Evolutionary conservation across 2,797 vertebrate species (phyloP).

Genomic region (Crocodylus rhombifer): DNA sequence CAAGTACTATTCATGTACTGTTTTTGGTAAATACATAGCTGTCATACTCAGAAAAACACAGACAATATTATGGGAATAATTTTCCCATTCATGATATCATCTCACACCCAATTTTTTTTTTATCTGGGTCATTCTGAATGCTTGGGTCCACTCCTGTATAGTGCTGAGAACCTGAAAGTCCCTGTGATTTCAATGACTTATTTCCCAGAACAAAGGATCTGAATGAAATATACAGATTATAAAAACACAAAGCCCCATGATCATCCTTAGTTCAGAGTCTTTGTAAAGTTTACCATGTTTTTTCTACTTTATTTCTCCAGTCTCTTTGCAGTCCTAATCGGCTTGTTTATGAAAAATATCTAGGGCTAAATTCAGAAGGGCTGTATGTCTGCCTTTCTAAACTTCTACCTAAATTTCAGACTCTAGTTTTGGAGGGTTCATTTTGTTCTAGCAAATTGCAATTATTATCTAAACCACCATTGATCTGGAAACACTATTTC

Average conservation of each 20-base stretch:
- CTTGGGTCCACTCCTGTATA: background rate
- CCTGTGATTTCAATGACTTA: background rate
- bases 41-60: background rate
- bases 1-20: background rate
- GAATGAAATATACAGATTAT: background rate
- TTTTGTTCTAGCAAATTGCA: constrained; percentile 32
- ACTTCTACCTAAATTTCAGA: background rate
- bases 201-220: background rate
- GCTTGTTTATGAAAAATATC: background rate
- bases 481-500: background rate
- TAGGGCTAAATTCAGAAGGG: background rate
- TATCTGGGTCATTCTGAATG: background rate
- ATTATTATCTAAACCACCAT: background rate
- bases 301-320: background rate
- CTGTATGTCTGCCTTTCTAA: background rate
- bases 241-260: background rate
- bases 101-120: background rate
- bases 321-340: background rate
- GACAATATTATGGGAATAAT: background rate
- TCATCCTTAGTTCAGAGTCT: background rate
- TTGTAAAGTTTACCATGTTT: background rate
- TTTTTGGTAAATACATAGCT: background rate
- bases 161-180: background rate
- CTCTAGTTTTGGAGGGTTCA: background rate
- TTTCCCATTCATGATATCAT: background rate